Base-by-base conservation (phyloP, 1,140 invertebrate genomes). In the Zaprionus tsacasi region DNA sequence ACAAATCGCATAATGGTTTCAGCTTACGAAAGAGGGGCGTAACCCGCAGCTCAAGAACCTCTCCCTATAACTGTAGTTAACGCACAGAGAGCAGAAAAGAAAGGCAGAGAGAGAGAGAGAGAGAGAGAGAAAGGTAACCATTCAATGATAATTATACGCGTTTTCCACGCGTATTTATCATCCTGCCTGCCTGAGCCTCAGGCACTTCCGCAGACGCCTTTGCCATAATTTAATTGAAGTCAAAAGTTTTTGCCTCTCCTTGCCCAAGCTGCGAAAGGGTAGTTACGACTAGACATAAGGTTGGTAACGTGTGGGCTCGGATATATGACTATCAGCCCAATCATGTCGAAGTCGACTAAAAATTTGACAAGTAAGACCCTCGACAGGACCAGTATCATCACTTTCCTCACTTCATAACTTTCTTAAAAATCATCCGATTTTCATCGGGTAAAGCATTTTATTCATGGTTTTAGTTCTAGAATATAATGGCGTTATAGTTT, bases 191-290 rank as follows among this genome's bases (percentile, higher is more conserved):
- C 21, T 21, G 21, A 21, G 6, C 12, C 12, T 10, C 10, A 11
- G 12, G 50, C 48, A 64, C 50, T 64, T 64, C 61, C 61, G 61
- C 61, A 64, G 48, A 64, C 61, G 61, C 61, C 61, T 64, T 33
- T 33, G 43, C 45, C 59, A 63, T 64, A 64, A 50, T 61, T 61
- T 33, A 27, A 48, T 50, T 30, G 7, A 50, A 38, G 17, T 54
- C 60, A 63, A 63, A 52, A 35, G 30, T 33, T 21, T 45, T 25
- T 5, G 17, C 21, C 25, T 2, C 17, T 50, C 0, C 10, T 25
- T 25, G 17, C 1, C 3, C 11, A 25, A 30, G 27, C 45, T 12
- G 17, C 3, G 3, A 25, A 7, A 50, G 45, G 45, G 17, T 50
- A 11, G 10, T 21, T 0, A 3, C 21, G 45, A 50, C 45, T 25